Evolutionary conservation across 2,797 vertebrate genomes (phyloP).

Genomic region (Semotilus atromaculatus): DNA sequence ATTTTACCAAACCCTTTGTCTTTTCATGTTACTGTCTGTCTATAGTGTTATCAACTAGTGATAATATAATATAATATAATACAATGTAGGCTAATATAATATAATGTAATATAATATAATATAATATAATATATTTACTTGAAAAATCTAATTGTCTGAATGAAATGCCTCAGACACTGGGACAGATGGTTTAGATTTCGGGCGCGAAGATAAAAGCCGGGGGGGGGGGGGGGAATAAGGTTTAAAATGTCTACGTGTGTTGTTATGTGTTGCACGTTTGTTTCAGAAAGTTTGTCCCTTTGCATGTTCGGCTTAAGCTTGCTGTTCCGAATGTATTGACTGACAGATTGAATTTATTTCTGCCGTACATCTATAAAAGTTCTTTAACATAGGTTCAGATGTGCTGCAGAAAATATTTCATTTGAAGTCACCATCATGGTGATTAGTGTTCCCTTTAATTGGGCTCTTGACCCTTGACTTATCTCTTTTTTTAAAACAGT

Average conservation of each 20-base stretch:
- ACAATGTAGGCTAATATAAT: no score
- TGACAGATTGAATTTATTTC: background rate
- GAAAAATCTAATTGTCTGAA: background rate
- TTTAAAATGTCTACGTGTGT: background rate
- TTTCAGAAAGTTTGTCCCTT: background rate
- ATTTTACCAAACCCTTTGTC: conserved; percentile 39
- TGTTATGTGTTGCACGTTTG: background rate
- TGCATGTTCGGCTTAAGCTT: background rate
- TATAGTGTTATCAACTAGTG: background rate
- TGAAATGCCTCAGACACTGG: background rate
- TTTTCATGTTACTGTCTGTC: conserved; percentile 14
- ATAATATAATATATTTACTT: background rate
- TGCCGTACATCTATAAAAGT: background rate
- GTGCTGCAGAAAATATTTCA: background rate
- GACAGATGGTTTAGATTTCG: background rate
- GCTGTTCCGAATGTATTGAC: background rate
- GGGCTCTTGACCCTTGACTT: background rate
- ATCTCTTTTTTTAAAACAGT: no score
- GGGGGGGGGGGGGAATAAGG: background rate
- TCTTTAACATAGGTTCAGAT: background rate
- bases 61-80: background rate
- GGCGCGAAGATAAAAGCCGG: background rate
- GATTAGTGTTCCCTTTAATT: background rate
- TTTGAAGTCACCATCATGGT: background rate
- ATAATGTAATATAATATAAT: background rate